Conservation (phyloP, 2,113 vertebrate species). For the Pseudorectes ferrugineus region DNA sequence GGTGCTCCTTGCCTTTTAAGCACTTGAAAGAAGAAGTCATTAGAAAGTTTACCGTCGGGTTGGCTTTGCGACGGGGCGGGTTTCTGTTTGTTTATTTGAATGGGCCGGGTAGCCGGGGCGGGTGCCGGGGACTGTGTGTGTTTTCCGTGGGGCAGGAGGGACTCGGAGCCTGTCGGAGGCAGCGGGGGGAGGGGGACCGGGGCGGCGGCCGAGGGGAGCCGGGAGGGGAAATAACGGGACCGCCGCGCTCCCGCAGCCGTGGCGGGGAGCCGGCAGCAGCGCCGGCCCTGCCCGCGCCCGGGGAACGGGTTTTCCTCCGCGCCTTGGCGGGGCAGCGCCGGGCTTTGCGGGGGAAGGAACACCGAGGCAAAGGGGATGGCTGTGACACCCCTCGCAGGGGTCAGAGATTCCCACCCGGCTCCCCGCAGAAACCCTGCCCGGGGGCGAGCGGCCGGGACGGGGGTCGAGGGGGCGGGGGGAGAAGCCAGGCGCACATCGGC, state of each 20-base stretch:
- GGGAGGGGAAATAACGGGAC: neutral
- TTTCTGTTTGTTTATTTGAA: constrained; percentile 32
- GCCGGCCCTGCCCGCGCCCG: neutral
- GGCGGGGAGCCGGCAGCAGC: neutral
- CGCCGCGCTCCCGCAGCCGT: neutral
- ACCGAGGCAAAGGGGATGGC: neutral
- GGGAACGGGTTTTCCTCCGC: neutral
- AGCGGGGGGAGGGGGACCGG: neutral
- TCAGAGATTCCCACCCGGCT: neutral
- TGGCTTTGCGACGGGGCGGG: constrained; percentile 15
- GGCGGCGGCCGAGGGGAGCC: neutral
- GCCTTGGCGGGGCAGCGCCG: neutral
- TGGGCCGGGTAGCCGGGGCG: neutral
- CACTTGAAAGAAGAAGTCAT: constrained; percentile 26
- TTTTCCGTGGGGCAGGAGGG: neutral
- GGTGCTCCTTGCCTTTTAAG: constrained; percentile 7
- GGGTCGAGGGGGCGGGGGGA: no score
- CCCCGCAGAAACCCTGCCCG: neutral
- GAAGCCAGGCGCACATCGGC: no score
- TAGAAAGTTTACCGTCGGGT: constrained; percentile 17
- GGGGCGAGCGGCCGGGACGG: neutral
- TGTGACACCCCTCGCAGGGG: neutral
- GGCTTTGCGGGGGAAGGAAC: neutral
- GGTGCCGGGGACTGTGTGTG: neutral
- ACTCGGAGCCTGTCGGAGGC: neutral